Base-by-base conservation (phyloP, 2,797 vertebrate genomes). In the Tachyglossus aculeatus region DNA sequence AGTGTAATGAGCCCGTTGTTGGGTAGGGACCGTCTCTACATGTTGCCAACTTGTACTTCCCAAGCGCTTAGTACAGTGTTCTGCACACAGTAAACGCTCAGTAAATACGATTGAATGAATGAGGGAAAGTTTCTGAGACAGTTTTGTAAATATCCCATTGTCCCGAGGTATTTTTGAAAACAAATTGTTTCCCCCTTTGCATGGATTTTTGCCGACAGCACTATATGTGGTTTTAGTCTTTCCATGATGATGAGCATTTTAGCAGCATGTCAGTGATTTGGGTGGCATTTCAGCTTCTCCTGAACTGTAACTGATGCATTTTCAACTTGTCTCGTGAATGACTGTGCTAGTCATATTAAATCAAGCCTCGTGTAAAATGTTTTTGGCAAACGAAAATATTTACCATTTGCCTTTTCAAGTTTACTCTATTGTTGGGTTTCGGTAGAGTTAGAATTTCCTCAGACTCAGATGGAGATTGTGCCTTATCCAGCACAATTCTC, bases 331-430 rank as follows among this genome's bases (percentile, higher is more conserved):
- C 6, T 52, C 16, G 19, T 43, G 53, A 64, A 21, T 32, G 33
- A 83, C 64, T 43, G 18, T 61, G 37, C 19, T 70, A 59, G 68
- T 81, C 53, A 58, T 8, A 27, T 72, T 57, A 77, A 79, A 29
- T 72, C 54, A 60, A 27, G 60, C 34, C n/a, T 7, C 59, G 33
- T 77, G 32, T 48, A 43, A 22, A 31, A 52, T 77, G 9, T 37
- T 57, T 78, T 79, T 80, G 67, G 63, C 74, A 62, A 76, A 48
- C n/a, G 19, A 64, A 29, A 53, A 79, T 75, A 34, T 41, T 86
- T 80, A 70, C 43, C 12, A 10, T 36, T 79, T 84, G 3, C 10
- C 66, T 45, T 71, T 71, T 74, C 44, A 68, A 33, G 40, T 51
- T 83, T 73, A 38, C 38, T 48, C 37, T 83, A 32, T 31, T 48